A percentile compares a stretch with the other conserved stretches of the same genome.
Conservation (phyloP, 2,113 vertebrate species). For the Verasper variegatus region DNA sequence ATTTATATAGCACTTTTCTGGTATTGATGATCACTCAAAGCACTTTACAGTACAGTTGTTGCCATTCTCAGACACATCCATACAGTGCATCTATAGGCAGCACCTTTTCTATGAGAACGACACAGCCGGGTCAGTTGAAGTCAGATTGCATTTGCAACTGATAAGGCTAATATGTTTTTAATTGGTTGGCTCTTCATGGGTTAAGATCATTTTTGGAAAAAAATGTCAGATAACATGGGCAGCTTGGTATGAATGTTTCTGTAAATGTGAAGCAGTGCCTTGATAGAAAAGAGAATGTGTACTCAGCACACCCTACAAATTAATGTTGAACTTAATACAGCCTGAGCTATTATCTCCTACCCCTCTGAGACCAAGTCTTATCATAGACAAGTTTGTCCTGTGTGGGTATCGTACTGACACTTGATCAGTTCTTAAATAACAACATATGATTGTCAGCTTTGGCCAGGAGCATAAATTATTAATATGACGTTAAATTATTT, state of each 20-base stretch:
- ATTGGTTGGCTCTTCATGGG: no score
- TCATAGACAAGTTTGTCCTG: neutral
- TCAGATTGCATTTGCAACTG: no score
- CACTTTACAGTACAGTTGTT: no score
- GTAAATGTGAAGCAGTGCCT: slow-evolving; percentile 1
- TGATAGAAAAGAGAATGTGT: slow-evolving; percentile 14
- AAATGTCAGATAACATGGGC: neutral
- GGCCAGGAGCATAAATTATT: slow-evolving; percentile 20
- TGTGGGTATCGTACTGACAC: slow-evolving; percentile 9
- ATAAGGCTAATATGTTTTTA: no score
- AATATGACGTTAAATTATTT: neutral
- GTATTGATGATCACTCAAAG: no score
- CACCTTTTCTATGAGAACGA: no score
- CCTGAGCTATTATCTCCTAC: no score
- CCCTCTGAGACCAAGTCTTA: slow-evolving; percentile 45
- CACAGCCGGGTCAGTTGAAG: no score
- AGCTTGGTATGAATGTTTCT: neutral
- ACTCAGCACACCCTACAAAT: slow-evolving; percentile 37
- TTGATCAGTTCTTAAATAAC: slow-evolving; percentile 32
- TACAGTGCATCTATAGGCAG: no score
- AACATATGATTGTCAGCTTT: neutral
- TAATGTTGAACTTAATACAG: no score
- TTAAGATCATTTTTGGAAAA: neutral
- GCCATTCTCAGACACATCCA: no score
- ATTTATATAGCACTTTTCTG: no score